phyloP scores from a whole-genome alignment of 1,140 invertebrate genomes.

The Zaprionus kolodkinae region DNA sequence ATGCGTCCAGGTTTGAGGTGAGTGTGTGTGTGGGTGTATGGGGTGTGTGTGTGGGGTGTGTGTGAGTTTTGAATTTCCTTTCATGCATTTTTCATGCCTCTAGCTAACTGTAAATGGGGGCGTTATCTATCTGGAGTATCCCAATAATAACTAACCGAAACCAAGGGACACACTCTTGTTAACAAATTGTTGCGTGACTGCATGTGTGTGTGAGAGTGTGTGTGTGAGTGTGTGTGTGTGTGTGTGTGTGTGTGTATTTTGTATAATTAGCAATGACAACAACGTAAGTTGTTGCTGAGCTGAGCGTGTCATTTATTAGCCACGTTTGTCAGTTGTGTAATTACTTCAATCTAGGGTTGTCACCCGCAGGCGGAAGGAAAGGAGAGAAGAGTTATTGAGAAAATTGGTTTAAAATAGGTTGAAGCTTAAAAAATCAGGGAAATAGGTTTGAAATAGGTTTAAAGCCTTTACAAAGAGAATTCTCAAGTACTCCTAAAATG shows the following conservation, averaged over 20 bases:
- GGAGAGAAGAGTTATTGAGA: not conserved
- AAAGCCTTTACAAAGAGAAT: too few relatives aligned
- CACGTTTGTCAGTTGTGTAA: conserved; percentile 47
- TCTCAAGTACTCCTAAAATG: too few relatives aligned
- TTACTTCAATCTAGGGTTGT: not conserved
- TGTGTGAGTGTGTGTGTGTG: conserved; percentile 42
- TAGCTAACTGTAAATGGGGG: conserved; percentile 39
- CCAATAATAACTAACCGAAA: conserved; percentile 41
- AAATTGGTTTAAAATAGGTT: not conserved
- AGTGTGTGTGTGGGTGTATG: not conserved
- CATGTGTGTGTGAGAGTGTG: conserved; percentile 38
- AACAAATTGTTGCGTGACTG: conserved; percentile 66
- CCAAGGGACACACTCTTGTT: conserved; percentile 21
- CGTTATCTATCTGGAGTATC: conserved; percentile 46
- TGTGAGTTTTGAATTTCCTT: conserved; percentile 75
- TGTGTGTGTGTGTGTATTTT: conserved; percentile 50
- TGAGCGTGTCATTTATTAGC: conserved; percentile 33
- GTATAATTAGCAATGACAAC: conserved; percentile 78
- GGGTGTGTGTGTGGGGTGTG: conserved; percentile 42
- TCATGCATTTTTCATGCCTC: conserved; percentile 74
- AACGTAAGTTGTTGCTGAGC: conserved; percentile 38
- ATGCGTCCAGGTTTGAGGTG: not conserved
- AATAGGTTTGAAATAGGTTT: too few relatives aligned
- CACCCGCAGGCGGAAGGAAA: conserved; percentile 12
- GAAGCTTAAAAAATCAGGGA: too few relatives aligned